Base-by-base conservation (phyloP, 2,888 invertebrate species). In the Malthinus flaveolus region DNA sequence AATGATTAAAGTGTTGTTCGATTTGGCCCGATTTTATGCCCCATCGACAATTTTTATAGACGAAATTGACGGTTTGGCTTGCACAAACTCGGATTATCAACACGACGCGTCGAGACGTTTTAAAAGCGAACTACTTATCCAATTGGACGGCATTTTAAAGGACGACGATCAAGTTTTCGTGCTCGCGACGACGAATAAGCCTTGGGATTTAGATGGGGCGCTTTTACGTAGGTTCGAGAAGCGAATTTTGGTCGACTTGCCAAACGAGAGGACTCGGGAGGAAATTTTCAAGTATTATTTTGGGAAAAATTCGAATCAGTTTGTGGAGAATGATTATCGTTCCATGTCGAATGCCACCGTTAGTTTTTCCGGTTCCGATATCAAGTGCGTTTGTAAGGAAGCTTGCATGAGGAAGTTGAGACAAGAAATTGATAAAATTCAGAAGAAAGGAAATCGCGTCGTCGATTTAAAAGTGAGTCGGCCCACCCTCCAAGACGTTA, bases 41-140 rank as follows among this genome's bases (percentile, higher is more conserved):
- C 97, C 97, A 0, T 90, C 95, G 0, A 90, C 94, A 7, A 91
- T 97, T 69, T 97, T 97, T 78, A 85, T 97, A 47, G 97, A 97
- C 74, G 97, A 97, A 79, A 84, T 96, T 56, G 97, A 97, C 73
- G 89, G 94, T 9, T 77, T 96, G 32, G 89, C 91, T 12, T 87
- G 90, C 1, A 81, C 80, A 55, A 80, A 85, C 1, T 84, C 86
- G 1, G 80, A 84, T 8, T 85, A 86, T 0, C 91, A 93, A 72
- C 93, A 94, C 73, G 95, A 95, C 76, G 93, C 93, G 0, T 90
- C 93, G 7, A 83, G 92, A 58, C 81, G 97, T 54, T 88, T 97
- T 73, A 93, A 93, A 80, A 89, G 95, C 47, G 95, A 97, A 77
- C 82, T 97, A 12, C 82, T 97, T 7, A 87, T 91, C 1, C 89